A percentile compares a stretch with the other conserved stretches of the same genome.
Conservation (phyloP, 2,888 invertebrate species). For the Lamproptera curius region DNA sequence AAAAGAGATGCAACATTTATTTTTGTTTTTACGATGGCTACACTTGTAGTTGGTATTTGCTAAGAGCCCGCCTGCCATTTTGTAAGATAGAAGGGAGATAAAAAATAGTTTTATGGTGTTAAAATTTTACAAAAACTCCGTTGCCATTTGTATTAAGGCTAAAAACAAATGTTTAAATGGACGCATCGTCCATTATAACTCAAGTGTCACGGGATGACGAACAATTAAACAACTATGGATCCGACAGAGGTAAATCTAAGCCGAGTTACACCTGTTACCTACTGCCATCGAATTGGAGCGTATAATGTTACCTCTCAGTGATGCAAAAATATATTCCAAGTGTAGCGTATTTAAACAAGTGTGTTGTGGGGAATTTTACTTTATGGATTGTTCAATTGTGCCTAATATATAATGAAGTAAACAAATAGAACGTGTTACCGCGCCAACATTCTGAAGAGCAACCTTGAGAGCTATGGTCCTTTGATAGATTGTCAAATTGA, state of each 20-base stretch:
- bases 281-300: constrained; percentile 73
- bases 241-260: constrained; percentile 92
- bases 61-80: constrained; percentile 74
- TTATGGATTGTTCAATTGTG: constrained; percentile 41
- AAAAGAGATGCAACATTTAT: constrained; percentile 31
- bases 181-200: constrained; percentile 99
- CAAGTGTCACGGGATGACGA: constrained; percentile 99
- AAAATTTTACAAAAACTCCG: constrained; percentile 68
- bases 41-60: constrained; percentile 67
- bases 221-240: constrained; percentile 93
- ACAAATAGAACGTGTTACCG: constrained; percentile 68
- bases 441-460: constrained; percentile 59
- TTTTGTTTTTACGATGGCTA: constrained; percentile 53
- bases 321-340: constrained; percentile 59
- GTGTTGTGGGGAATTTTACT: constrained; percentile 37
- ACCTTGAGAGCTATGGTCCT: constrained; percentile 56
- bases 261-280: constrained; percentile 76
- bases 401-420: constrained; percentile 53
- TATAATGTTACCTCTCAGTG: constrained; percentile 68
- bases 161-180: constrained; percentile 85
- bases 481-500: constrained; percentile 17
- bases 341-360: constrained; percentile 43
- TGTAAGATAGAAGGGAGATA: constrained; percentile 78
- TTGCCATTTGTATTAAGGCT: constrained; percentile 73
- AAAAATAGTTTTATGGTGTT: constrained; percentile 79